Conservation (phyloP, 1,140 invertebrate genomes). For the Drosophila erecta region DNA sequence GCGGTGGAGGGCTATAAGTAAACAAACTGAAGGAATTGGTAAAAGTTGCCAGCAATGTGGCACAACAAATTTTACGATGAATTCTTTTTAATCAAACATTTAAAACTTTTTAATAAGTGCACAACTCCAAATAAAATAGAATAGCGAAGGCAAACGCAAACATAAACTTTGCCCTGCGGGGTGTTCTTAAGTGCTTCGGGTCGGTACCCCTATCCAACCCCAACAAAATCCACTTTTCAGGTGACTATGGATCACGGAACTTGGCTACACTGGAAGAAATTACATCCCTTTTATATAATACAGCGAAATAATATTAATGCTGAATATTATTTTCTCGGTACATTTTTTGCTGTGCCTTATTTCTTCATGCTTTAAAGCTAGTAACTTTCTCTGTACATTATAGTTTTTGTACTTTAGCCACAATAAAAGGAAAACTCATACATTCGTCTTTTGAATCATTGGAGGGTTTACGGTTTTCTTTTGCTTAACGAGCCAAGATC, state of each 20-base stretch:
- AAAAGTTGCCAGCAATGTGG: slow-evolving; percentile 41
- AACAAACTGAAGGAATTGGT: slow-evolving; percentile 42
- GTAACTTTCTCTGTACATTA: slow-evolving; percentile 27
- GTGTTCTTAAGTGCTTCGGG: slow-evolving; percentile 45
- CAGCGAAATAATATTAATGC: too few species aligned
- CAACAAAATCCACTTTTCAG: background rate
- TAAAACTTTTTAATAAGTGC: slow-evolving; percentile 78
- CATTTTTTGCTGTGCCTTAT: too few species aligned
- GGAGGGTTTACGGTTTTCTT: slow-evolving; percentile 34
- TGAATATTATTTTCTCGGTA: background rate
- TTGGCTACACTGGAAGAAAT: background rate
- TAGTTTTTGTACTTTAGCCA: slow-evolving; percentile 28
- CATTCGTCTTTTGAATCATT: slow-evolving; percentile 22
- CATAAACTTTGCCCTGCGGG: slow-evolving; percentile 49
- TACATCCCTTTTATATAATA: background rate
- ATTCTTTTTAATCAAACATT: slow-evolving; percentile 81
- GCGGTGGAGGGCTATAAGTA: background rate
- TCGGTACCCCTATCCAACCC: slow-evolving; percentile 20
- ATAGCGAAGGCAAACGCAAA: slow-evolving; percentile 18
- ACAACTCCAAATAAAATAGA: slow-evolving; percentile 57
- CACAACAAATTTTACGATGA: slow-evolving; percentile 69
- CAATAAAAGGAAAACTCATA: slow-evolving; percentile 24
- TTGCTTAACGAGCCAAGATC: slow-evolving; percentile 45
- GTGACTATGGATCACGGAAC: background rate
- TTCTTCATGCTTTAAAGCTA: slow-evolving; percentile 19